Base-by-base conservation (phyloP, 2,113 vertebrate genomes). In the Coregonus clupeaformis region DNA sequence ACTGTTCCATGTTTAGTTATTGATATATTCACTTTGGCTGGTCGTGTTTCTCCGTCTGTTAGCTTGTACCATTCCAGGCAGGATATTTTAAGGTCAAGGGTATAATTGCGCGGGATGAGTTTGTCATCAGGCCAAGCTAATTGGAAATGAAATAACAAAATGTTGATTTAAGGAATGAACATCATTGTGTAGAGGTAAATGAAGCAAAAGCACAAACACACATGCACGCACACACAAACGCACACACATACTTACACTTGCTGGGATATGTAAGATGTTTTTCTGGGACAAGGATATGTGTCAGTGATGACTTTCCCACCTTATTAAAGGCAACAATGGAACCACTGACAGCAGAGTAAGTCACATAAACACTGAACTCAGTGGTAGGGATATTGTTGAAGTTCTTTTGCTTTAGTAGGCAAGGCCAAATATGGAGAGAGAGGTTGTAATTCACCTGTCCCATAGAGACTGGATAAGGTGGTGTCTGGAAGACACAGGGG, bases 61-160 rank as follows among this genome's bases (percentile, higher is more conserved):
- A 91, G 45, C 64, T 87, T 67, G 9, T 90, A 89, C 84, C 82
- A 90, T 80, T 93, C 89, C 18, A 83, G 68, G 47, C 91, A 94
- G 24, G 18, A 74, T 6, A 0, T 30, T 4, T n/a, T 70, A 0
- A 60, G 22, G 0, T 68, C 1, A 2, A 52, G 69, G 57, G 24
- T 0, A 18, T 52, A 52, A 7, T 77, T 0, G 36, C 47, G 3
- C 30, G 59, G 0, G 60, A 80, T 55, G 4, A 2, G 9, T 47
- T 78, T 36, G 24, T 68, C 47, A 18, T 69, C 24, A 47, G 9
- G 18, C 83, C 91, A 92, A 69, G 27, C 91, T 92, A n/a, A 13
- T 49, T 24, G 1, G 42, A 27, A 60, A 22, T n/a, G n/a, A 60
- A 60, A 24, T n/a, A 24, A 24, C 57, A 52, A 13, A n/a, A 60